phyloP scores from a whole-genome alignment of 2,888 invertebrate species.

The Lapara coniferarum region DNA sequence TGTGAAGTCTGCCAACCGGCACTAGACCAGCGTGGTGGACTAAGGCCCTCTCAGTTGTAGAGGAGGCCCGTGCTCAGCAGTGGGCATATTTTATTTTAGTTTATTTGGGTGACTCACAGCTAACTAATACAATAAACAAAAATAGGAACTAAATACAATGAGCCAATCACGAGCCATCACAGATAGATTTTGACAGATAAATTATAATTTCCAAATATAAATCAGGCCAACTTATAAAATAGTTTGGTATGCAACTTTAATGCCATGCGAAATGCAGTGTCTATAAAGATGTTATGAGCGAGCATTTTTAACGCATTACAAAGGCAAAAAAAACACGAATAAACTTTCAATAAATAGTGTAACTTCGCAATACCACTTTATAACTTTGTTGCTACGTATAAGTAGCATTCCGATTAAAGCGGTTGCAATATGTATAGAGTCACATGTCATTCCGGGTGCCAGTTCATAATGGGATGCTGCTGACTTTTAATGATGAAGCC shows the following conservation, averaged over 20 bases:
- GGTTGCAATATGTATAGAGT: slow-evolving; percentile 12
- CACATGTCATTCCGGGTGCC: slow-evolving; percentile 23
- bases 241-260: background rate
- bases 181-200: too few species aligned
- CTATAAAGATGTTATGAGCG: background rate
- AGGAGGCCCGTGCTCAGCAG: too few species aligned
- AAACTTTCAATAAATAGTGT: slow-evolving; percentile 1
- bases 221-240: too few species aligned
- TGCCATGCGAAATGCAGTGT: background rate
- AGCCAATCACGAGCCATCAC: too few species aligned
- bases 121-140: too few species aligned
- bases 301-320: background rate
- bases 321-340: background rate
- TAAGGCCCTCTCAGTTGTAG: too few species aligned
- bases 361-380: slow-evolving; percentile 2
- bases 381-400: slow-evolving; percentile 15
- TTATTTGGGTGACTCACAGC: too few species aligned
- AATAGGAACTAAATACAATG: too few species aligned
- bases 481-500: slow-evolving; percentile 24
- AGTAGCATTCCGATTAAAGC: slow-evolving; percentile 20
- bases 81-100: too few species aligned
- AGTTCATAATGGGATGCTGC: slow-evolving; percentile 22
- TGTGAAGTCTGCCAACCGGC: too few species aligned
- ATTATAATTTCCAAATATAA: too few species aligned
- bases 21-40: too few species aligned